Base-by-base conservation (phyloP, 2,888 invertebrate species). In the Lasius platythorax region DNA sequence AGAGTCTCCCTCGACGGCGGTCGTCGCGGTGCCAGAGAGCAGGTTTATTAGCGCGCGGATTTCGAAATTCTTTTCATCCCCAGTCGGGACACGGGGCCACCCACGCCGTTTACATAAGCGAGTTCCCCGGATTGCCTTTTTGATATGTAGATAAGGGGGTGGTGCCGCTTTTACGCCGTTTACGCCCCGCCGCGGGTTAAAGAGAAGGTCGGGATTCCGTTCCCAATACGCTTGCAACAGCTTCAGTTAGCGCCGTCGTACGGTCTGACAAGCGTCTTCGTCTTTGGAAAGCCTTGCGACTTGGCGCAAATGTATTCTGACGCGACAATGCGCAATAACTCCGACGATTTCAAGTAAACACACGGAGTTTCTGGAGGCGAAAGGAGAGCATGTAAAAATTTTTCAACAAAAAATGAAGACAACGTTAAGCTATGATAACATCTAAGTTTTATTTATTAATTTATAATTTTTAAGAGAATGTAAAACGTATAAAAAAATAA, bases 61-160 rank as follows among this genome's bases (percentile, higher is more conserved):
- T 94, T 94, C 91, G 91, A 92, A 95, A 95, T 95, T 95, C 95
- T 95, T 95, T 95, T 95, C 95, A 95, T 94, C 94, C 92, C 82
- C 84, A 87, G 84, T 83, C 88, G 91, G 91, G 92, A 92, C 93
- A 93, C 92, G 92, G 90, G 87, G 91, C 92, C 91, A 89, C 92
- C 91, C 92, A 90, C 89, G 91, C 93, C 94, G 95, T 95, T 95
- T 95, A 95, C 95, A 95, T 94, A 95, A 95, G 94, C 94, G 95
- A 95, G 93, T 95, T 95, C 94, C 92, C 94, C 91, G 94, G 94
- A 95, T 95, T 95, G 94, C 95, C 95, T 95, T 95, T 95, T 95
- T 95, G 95, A 95, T 95, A 95, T 95, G 95, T 94, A 95, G 95
- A 95, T 95, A 93, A 94, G 94, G 93, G 79, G 92, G 91, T 92